Evolutionary conservation across 2,888 invertebrate genomes (phyloP).

Genomic region (Drosophila niveifrons): DNA sequence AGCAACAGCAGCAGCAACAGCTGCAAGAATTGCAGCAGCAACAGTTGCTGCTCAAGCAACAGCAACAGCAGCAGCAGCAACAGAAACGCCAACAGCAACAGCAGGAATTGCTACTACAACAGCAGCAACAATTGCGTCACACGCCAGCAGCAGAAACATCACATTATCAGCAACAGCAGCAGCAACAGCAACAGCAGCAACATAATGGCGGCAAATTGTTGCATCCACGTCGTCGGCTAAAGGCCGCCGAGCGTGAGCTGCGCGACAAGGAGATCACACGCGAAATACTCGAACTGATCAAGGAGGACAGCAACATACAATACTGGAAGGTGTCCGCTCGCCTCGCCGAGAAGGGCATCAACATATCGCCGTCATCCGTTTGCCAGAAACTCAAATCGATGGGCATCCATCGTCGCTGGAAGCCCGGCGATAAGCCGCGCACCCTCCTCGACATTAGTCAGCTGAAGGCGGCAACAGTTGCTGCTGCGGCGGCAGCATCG

Average conservation of each 20-base stretch:
- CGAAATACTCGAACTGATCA: slow-evolving; percentile 84
- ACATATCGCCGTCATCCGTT: slow-evolving; percentile 85
- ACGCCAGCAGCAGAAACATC: slow-evolving; percentile 60
- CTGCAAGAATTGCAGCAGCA: slow-evolving; percentile 54
- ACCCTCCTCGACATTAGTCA: slow-evolving; percentile 81
- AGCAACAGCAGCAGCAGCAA: slow-evolving; percentile 56
- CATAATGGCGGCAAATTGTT: slow-evolving; percentile 51
- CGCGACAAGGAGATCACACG: slow-evolving; percentile 84
- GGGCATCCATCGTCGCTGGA: slow-evolving; percentile 85
- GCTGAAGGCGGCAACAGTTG: slow-evolving; percentile 72
- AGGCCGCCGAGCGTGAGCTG: slow-evolving; percentile 83
- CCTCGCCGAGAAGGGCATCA: slow-evolving; percentile 84
- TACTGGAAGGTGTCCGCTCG: slow-evolving; percentile 85
- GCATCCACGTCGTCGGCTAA: slow-evolving; percentile 82
- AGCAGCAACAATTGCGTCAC: slow-evolving; percentile 46
- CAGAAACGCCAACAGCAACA: slow-evolving; percentile 50
- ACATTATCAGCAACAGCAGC: slow-evolving; percentile 56
- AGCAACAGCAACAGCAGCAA: slow-evolving; percentile 33
- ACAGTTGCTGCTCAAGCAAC: slow-evolving; percentile 43
- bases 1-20: slow-evolving; percentile 59
- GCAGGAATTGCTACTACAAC: slow-evolving; percentile 53
- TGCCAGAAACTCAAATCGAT: slow-evolving; percentile 85
- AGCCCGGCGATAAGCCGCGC: slow-evolving; percentile 84
- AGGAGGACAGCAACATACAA: slow-evolving; percentile 84
- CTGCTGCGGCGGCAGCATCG: slow-evolving; percentile 42